Conservation (phyloP, 1,140 invertebrate species). For the Tetramorium simillimum region DNA sequence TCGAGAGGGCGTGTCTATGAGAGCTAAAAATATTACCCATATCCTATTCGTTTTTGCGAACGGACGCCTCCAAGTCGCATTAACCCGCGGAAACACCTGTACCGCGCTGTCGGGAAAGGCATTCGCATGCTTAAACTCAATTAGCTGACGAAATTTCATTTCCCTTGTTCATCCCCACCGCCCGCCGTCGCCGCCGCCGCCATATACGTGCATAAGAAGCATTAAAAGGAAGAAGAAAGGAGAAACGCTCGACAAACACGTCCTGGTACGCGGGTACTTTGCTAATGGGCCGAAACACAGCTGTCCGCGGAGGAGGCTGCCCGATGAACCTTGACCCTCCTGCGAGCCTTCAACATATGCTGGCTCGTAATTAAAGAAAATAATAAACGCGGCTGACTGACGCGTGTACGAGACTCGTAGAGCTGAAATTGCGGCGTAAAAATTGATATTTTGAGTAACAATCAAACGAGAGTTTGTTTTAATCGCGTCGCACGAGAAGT, state of each 20-base stretch:
- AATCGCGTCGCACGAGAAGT: not conserved
- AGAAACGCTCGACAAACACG: constrained; percentile 43
- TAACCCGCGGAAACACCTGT: constrained; percentile 68
- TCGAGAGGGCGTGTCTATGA: constrained; percentile 29
- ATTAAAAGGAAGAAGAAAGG: constrained; percentile 10
- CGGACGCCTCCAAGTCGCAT: constrained; percentile 60
- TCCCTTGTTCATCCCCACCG: constrained; percentile 40
- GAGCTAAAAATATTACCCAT: constrained; percentile 44
- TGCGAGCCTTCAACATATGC: constrained; percentile 44
- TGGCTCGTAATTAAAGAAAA: constrained; percentile 69
- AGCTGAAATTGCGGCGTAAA: not conserved
- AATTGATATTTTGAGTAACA: not conserved
- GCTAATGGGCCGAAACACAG: constrained; percentile 69
- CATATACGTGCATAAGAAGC: constrained; percentile 8
- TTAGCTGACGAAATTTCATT: constrained; percentile 76
- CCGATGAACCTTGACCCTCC: constrained; percentile 74
- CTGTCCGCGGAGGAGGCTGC: constrained; percentile 70
- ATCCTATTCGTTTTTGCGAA: constrained; percentile 53
- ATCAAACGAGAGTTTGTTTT: not conserved
- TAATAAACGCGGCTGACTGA: constrained; percentile 21
- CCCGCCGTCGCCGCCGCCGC: not conserved
- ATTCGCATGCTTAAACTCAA: constrained; percentile 73
- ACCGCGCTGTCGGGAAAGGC: constrained; percentile 50
- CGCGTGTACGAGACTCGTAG: not conserved
- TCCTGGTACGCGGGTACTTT: constrained; percentile 49